Evolutionary conservation across 2,797 vertebrate genomes (phyloP).

Genomic region (Acanthornis magna): DNA sequence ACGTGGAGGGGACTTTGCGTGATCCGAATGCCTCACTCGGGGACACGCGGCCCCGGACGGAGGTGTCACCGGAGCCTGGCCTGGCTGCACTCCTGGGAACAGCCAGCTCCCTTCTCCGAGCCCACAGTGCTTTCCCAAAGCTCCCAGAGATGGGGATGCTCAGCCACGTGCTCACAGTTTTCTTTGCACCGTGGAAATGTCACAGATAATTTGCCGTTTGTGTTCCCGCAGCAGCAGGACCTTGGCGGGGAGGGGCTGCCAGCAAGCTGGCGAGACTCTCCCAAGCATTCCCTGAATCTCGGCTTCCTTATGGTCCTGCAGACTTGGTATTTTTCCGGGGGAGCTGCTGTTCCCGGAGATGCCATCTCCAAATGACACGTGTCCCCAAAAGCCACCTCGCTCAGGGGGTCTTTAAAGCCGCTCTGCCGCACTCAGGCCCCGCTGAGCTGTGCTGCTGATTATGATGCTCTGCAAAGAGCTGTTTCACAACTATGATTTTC

Average conservation of each 20-base stretch:
- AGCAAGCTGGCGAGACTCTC: not conserved
- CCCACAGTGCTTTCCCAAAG: not conserved
- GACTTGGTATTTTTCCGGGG: not conserved
- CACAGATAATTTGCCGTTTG: not conserved
- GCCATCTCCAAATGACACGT: not conserved
- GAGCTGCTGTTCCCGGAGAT: not conserved
- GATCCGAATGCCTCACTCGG: not conserved
- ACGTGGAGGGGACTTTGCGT: not conserved
- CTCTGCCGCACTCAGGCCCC: not conserved
- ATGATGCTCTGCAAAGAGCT: slow-evolving; percentile 40
- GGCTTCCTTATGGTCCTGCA: not conserved
- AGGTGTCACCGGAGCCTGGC: not conserved
- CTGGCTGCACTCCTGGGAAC: not conserved
- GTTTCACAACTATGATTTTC: slow-evolving; percentile 61
- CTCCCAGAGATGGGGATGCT: not conserved
- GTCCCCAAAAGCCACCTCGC: not conserved
- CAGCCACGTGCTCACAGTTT: not conserved
- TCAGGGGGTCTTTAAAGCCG: slow-evolving; percentile 26
- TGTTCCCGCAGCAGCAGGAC: not conserved
- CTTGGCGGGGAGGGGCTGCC: not conserved
- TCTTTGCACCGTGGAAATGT: not conserved
- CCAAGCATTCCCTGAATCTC: not conserved
- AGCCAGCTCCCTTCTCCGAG: not conserved
- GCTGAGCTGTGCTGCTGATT: slow-evolving; percentile 23
- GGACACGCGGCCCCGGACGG: not conserved